Percentiles rank a stretch among this genome's conserved stretches.
Conservation (phyloP, 2,888 invertebrate genomes). For the Alcis repandata region DNA sequence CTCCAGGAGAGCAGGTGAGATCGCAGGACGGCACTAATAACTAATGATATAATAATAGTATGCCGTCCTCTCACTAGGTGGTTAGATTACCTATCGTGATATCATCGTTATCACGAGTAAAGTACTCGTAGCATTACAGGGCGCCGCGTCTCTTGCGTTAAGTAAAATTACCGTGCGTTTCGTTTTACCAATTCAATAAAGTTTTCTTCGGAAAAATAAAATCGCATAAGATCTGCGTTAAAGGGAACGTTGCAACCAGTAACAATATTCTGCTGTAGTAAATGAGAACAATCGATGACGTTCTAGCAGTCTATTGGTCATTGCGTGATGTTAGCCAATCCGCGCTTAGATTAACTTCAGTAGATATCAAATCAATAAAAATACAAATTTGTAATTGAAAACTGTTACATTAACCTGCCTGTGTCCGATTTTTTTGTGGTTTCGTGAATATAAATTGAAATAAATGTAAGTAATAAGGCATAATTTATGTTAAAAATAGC, state of each 20-base stretch:
- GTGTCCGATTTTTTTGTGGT: conserved; percentile 16
- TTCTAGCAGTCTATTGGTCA: conserved; percentile 36
- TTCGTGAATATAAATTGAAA: conserved; percentile 30
- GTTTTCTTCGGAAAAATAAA: neutral
- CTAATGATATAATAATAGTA: too few relatives aligned
- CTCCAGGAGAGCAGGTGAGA: too few relatives aligned
- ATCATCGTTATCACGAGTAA: too few relatives aligned
- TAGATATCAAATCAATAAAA: neutral
- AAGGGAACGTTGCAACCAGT: conserved; percentile 3
- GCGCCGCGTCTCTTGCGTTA: too few relatives aligned
- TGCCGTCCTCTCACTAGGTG: too few relatives aligned
- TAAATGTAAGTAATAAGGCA: conserved; percentile 36
- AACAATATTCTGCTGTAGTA: neutral
- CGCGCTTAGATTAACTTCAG: neutral
- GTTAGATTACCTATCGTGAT: too few relatives aligned
- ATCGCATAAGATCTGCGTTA: conserved; percentile 3
- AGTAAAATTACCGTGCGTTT: too few relatives aligned
- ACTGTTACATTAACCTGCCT: conserved; percentile 23
- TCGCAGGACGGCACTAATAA: too few relatives aligned
- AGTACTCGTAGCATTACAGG: too few relatives aligned
- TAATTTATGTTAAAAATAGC: neutral
- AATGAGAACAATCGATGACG: conserved; percentile 18
- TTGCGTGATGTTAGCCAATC: neutral
- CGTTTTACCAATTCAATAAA: too few relatives aligned
- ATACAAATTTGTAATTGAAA: conserved; percentile 15